Conservation (phyloP, 2,888 invertebrate genomes). For the Nasonovia ribisnigri region DNA sequence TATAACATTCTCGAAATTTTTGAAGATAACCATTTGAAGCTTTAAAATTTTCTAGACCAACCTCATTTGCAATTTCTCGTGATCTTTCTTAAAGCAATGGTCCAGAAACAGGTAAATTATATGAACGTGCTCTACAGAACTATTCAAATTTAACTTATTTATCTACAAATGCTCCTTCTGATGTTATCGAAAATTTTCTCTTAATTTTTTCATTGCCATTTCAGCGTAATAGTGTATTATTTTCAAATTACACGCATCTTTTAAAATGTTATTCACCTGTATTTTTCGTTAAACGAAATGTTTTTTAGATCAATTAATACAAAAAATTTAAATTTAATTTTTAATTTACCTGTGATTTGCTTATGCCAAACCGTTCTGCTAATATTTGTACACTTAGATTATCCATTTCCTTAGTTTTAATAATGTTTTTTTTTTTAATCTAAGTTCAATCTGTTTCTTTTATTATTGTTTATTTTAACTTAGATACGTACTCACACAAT, state of each 20-base stretch:
- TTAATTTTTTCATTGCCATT: background rate
- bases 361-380: background rate
- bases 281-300: background rate
- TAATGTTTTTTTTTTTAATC: background rate
- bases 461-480: background rate
- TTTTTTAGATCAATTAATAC: background rate
- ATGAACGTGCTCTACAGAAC: background rate
- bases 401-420: background rate
- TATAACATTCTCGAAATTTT: background rate
- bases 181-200: background rate
- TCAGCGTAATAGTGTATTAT: background rate
- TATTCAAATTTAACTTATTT: background rate
- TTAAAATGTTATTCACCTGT: background rate
- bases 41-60: background rate
- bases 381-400: background rate
- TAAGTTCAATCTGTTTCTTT: background rate
- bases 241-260: background rate
- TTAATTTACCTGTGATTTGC: background rate
- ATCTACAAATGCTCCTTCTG: background rate
- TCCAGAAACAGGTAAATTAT: background rate
- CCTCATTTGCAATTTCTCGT: background rate
- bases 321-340: background rate
- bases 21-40: background rate
- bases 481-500: background rate
- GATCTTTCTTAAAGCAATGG: background rate